These are phyloP conservation scores for Eulacestoma nigropectus DNA, from an alignment of 2,113 vertebrate species.

Conservation along the genomic window DNA sequence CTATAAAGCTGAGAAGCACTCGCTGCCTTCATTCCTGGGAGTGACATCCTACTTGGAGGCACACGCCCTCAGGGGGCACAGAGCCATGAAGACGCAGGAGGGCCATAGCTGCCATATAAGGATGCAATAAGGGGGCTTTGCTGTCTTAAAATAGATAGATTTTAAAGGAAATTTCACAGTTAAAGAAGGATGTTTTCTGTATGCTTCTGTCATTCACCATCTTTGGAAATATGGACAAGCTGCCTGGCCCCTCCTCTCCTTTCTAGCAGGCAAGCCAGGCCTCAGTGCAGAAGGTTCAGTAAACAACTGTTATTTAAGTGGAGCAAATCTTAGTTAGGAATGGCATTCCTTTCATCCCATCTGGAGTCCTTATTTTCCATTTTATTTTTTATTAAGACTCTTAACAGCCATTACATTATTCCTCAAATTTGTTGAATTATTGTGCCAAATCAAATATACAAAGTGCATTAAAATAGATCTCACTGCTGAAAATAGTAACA, in stretches of 20 bases:
- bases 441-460: neutral
- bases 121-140: neutral
- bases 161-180: neutral
- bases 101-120: neutral
- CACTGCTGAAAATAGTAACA: neutral
- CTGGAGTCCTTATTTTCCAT: neutral
- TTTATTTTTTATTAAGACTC: neutral
- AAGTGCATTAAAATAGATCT: neutral
- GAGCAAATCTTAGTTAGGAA: neutral
- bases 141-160: neutral
- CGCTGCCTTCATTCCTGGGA: neutral
- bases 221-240: neutral
- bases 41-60: neutral
- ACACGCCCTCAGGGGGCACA: neutral
- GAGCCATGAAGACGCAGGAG: neutral
- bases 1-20: neutral
- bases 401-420: neutral
- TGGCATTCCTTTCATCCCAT: neutral
- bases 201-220: neutral
- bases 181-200: neutral
- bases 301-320: neutral
- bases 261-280: neutral
- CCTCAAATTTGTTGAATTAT: neutral
- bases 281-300: neutral
- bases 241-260: neutral